Evolutionary conservation across 2,113 vertebrate genomes (phyloP).

Genomic region (Nicator chloris): DNA sequence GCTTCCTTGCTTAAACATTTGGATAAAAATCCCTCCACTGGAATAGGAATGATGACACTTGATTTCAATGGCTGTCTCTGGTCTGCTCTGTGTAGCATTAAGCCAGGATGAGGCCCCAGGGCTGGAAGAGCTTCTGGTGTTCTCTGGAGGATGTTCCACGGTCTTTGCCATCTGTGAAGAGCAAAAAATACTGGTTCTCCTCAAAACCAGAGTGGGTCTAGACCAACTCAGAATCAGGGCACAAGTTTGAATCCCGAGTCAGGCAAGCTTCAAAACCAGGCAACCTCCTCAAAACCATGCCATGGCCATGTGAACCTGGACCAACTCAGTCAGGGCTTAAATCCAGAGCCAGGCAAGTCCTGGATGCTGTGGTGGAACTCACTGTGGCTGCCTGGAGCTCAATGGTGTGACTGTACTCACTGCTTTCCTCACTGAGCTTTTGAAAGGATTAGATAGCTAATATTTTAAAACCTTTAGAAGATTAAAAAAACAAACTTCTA

Average conservation of each 20-base stretch:
- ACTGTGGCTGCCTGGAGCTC: neutral
- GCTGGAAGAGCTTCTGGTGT: neutral
- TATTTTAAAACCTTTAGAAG: neutral
- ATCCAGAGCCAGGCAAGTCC: neutral
- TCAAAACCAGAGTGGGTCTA: neutral
- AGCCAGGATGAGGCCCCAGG: neutral
- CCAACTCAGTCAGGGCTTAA: neutral
- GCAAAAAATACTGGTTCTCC: rapidly evolving
- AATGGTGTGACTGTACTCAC: rapidly evolving
- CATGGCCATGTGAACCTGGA: rapidly evolving
- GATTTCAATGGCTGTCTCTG: neutral
- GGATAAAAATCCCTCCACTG: neutral
- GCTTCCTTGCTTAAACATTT: neutral
- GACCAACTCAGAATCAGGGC: neutral
- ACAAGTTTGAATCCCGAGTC: neutral
- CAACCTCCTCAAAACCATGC: neutral
- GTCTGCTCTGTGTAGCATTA: neutral
- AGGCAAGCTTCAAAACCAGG: neutral
- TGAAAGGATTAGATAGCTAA: neutral
- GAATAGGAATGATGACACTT: neutral
- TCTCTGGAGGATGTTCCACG: neutral
- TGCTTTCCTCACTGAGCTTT: neutral
- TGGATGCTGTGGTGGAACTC: too few relatives aligned
- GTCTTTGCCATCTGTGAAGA: rapidly evolving
- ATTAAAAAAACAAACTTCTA: neutral